These are phyloP conservation scores for Enteromius afrohamiltoni DNA, from an alignment of 2,797 vertebrate species.

Conservation along the genomic window DNA sequence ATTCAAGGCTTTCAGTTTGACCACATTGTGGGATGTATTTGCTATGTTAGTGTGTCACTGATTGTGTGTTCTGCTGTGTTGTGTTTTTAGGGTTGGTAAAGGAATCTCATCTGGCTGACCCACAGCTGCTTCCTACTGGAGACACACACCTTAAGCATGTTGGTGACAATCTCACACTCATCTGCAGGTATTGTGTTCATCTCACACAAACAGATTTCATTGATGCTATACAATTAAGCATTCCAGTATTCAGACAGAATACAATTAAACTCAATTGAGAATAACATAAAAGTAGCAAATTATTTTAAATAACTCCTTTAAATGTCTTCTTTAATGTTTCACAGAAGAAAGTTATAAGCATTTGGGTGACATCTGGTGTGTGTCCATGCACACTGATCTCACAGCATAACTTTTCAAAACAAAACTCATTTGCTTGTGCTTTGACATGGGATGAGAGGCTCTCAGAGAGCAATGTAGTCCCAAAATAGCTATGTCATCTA, in stretches of 20 bases:
- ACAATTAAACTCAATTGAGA: background rate
- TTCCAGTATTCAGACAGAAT: conserved; percentile 1
- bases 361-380: background rate
- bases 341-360: background rate
- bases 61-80: conserved; percentile 46
- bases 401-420: background rate
- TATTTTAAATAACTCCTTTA: background rate
- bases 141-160: conserved; percentile 63
- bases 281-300: background rate
- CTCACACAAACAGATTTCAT: background rate
- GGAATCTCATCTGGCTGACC: conserved; percentile 43
- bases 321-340: background rate
- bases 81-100: conserved; percentile 69
- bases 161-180: conserved; percentile 67
- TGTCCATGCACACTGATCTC: background rate
- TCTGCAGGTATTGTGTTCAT: conserved; percentile 74
- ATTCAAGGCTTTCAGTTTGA: background rate
- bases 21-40: background rate
- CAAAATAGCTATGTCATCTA: background rate
- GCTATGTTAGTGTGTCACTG: conserved; percentile 12
- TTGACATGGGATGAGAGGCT: background rate
- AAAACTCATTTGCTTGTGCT: conserved; percentile 16
- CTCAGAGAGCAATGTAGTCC: background rate
- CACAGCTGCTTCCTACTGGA: conserved; percentile 63
- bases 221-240: background rate